Percentiles rank a stretch among this genome's conserved stretches.
These are phyloP conservation scores for Endomychus coccineus DNA, from an alignment of 2,888 invertebrate genomes.

Conservation along the genomic window DNA sequence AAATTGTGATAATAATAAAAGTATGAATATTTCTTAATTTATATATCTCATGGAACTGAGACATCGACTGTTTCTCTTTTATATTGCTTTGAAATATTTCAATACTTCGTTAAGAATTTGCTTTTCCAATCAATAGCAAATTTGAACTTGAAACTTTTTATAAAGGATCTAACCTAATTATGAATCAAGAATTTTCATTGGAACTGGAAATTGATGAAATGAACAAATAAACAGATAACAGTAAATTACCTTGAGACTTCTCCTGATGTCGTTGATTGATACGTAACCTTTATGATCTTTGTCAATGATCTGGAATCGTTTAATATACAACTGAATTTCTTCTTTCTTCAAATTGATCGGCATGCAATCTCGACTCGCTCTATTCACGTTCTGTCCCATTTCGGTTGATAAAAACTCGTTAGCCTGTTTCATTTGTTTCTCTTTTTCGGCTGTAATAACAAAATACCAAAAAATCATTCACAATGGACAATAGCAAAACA, in stretches of 20 bases:
- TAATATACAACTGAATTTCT: constrained; percentile 89
- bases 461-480: no score
- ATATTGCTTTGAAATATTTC: no score
- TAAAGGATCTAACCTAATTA: no score
- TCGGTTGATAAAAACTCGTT: constrained; percentile 83
- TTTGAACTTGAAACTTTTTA: no score
- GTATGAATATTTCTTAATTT: no score
- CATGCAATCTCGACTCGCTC: constrained; percentile 76
- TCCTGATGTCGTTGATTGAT: constrained; percentile 93
- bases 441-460: constrained; percentile 36
- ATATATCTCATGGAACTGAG: no score
- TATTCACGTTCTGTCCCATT: constrained; percentile 95
- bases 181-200: background rate
- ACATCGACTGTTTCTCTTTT: no score
- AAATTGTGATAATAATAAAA: no score
- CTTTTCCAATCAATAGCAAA: no score
- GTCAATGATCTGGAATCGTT: constrained; percentile 93
- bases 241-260: constrained; percentile 85
- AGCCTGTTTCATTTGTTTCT: constrained; percentile 77
- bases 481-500: no score
- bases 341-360: constrained; percentile 89
- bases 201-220: background rate
- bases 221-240: no score
- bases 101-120: no score
- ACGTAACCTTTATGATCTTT: constrained; percentile 96